A percentile compares a stretch with the other conserved stretches of the same genome.
These are phyloP conservation scores for Chelidonichthys spinosus DNA, from an alignment of 2,797 vertebrate genomes.

Conservation along the genomic window DNA sequence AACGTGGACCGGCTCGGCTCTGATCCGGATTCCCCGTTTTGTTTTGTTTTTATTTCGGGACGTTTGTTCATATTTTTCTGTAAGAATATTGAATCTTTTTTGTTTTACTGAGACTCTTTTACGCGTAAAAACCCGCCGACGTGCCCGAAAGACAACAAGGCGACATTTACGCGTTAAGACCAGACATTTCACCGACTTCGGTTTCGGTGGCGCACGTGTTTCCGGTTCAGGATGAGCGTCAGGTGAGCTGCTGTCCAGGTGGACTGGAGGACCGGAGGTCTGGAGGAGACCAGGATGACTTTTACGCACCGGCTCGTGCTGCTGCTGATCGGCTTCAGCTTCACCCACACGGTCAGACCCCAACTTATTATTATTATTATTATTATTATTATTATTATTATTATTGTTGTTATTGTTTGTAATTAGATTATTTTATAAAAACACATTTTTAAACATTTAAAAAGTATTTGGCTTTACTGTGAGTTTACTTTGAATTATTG, in stretches of 20 bases:
- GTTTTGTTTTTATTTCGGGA: neutral
- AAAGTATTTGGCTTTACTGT: neutral
- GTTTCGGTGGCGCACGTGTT: slow-evolving; percentile 10
- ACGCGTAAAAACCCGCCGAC: slow-evolving; percentile 34
- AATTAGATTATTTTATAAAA: neutral
- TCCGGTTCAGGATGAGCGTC: slow-evolving; percentile 28
- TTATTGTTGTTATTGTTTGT: neutral
- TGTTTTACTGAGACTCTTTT: too few relatives aligned
- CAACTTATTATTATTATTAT: neutral
- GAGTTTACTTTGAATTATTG: neutral
- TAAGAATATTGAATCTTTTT: neutral
- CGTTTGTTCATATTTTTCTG: neutral
- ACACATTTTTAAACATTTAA: neutral
- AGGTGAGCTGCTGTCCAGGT: slow-evolving; percentile 27
- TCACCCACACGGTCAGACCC: slow-evolving; percentile 62
- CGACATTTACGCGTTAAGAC: neutral
- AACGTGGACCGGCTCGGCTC: neutral
- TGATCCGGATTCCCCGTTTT: neutral
- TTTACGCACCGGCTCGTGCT: slow-evolving; percentile 48
- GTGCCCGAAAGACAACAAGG: neutral
- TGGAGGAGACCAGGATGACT: slow-evolving; percentile 54
- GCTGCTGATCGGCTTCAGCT: slow-evolving; percentile 51
- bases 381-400: rapidly evolving
- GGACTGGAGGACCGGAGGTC: slow-evolving; percentile 27
- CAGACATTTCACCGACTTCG: too few relatives aligned